These are phyloP conservation scores for Nestor notabilis DNA, from an alignment of 2,113 vertebrate genomes.

Conservation along the genomic window DNA sequence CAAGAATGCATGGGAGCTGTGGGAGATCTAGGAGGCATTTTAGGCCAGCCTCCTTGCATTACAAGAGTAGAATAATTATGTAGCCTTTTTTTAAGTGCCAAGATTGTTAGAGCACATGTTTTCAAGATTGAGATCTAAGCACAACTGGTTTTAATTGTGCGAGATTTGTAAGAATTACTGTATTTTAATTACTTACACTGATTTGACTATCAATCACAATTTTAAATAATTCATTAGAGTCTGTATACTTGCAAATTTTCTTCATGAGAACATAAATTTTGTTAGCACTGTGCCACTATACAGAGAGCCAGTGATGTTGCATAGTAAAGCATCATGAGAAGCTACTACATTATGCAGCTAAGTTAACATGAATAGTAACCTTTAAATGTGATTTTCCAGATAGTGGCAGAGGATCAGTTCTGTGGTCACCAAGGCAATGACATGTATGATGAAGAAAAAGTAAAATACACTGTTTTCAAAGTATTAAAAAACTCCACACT, in stretches of 20 bases:
- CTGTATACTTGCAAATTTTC: background rate
- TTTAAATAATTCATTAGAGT: background rate
- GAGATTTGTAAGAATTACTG: background rate
- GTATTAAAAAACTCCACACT: conserved; percentile 97
- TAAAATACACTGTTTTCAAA: conserved; percentile 99
- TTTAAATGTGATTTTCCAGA: conserved; percentile 75
- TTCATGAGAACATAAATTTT: background rate
- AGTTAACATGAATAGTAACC: background rate
- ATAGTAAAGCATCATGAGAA: background rate
- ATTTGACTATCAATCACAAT: background rate
- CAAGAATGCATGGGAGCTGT: background rate
- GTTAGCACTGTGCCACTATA: background rate
- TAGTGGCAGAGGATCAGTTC: conserved; percentile 99
- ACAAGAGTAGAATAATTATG: background rate
- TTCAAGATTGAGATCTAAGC: background rate
- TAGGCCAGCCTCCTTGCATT: background rate
- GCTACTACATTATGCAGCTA: background rate
- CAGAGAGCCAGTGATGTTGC: background rate
- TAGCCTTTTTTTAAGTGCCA: background rate
- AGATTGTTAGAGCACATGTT: background rate
- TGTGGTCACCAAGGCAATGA: conserved; percentile 99
- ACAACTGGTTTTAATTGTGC: background rate
- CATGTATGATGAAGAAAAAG: conserved; percentile 99
- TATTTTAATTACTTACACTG: background rate
- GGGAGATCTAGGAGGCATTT: background rate